phyloP scores from a whole-genome alignment of 2,888 invertebrate genomes.

The Xanthorhoe spadicearia region DNA sequence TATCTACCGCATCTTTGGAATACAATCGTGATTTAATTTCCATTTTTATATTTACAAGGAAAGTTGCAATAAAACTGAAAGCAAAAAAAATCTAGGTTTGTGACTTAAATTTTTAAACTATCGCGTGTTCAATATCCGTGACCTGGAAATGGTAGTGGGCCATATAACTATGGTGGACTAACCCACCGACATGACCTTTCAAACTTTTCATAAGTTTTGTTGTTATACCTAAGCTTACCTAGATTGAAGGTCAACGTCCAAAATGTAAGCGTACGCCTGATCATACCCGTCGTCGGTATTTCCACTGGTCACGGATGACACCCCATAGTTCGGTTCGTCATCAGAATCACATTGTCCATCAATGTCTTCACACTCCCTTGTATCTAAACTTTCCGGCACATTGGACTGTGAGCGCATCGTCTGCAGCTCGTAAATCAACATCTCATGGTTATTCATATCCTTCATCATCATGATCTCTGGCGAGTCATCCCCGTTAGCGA shows the following conservation, averaged over 20 bases:
- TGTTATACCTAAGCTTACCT: constrained; percentile 60
- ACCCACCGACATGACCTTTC: not conserved
- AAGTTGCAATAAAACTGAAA: not conserved
- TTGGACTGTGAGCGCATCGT: constrained; percentile 85
- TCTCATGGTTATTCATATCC: constrained; percentile 87
- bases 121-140: constrained; percentile 35
- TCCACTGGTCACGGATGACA: constrained; percentile 72
- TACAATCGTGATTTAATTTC: too few relatives aligned
- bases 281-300: constrained; percentile 71
- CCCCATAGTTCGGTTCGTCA: constrained; percentile 73
- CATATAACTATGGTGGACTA: constrained; percentile 31
- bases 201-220: not conserved
- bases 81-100: not conserved
- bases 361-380: constrained; percentile 55
- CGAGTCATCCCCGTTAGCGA: constrained; percentile 62
- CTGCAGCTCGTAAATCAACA: constrained; percentile 88
- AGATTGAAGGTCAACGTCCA: constrained; percentile 79
- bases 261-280: constrained; percentile 77
- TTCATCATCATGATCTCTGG: constrained; percentile 70
- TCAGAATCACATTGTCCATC: constrained; percentile 73
- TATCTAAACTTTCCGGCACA: constrained; percentile 64
- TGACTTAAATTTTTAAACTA: constrained; percentile 18
- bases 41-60: too few relatives aligned
- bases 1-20: too few relatives aligned
- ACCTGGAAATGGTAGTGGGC: constrained; percentile 35